Base-by-base conservation (phyloP, 2,113 vertebrate genomes). In the Tor tambroides region DNA sequence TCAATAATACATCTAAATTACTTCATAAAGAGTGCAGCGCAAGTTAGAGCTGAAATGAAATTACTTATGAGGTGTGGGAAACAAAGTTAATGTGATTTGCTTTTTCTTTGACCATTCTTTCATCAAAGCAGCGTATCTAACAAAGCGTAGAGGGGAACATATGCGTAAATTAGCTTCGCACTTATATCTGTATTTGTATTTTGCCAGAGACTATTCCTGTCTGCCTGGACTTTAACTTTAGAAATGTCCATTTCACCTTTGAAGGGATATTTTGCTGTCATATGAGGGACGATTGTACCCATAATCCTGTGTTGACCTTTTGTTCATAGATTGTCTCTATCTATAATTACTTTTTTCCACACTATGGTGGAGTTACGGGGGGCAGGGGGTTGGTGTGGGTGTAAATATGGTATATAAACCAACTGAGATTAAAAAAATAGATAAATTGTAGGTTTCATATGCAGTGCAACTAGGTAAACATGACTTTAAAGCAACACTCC, bases 311-410 rank as follows among this genome's bases (percentile, higher is more conserved):
- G 72, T 65, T 89, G 88, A 89, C 86, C 82, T 91, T 84, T 91
- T 89, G 92, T 91, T 93, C 90, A 91, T 92, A 89, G 86, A 89
- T 92, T 92, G 90, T 92, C 90, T 89, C 91, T 92, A 92, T 92
- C 92, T 94, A 92, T 95, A 95, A 95, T 94, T 94, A 92, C 92
- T 94, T 94, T 92, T 90, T 94, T 93, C 88, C 91, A 90, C 90
- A 87, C 79, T 92, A 89, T 91, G 74, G 80, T 84, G 85, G 51
- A 69, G 28, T 90, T 92, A 91, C 89, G 83, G 91, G 23, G 35
- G 6, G 85, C 65, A 19, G 75, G 28, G 90, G 90, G 54, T 23
- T 43, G 41, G 35, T 76, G 72, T 1, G 1, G 81, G 88, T 67
- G 86, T 90, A 90, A 77, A 88, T 88, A 89, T 77, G 77, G 84